Base-by-base conservation (phyloP, 2,888 invertebrate genomes). In the Cryptocheilus praepositus region DNA sequence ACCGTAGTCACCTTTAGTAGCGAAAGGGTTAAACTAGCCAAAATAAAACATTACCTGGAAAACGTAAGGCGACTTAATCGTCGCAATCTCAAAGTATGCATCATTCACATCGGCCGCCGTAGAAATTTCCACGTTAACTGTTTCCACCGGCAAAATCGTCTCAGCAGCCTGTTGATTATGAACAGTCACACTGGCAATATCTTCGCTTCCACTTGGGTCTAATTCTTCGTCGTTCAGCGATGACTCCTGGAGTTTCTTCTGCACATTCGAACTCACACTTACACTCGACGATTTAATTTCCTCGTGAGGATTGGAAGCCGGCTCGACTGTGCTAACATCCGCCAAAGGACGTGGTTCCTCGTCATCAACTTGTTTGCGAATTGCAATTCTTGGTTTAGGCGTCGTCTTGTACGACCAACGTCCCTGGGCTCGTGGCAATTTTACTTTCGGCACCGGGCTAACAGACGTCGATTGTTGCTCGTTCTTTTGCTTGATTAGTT, bases 381-480 rank as follows among this genome's bases (percentile, higher is more conserved):
- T 96, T 58, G 93, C 93, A 8, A 96, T 93, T 86, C 95, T 92
- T 3, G 96, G 96, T 87, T 96, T 96, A 0, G 96, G 94, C 22
- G 96, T 95, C 11, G 96, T 95, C 89, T 96, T 96, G 89, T 96
- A 96, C 81, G 96, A 95, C 96, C 96, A 96, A 77, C 96, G 93
- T 61, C 96, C 96, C 56, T 94, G 95, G 15, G 95, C 91, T 54
- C 96, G 91, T 83, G 95, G 95, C 52, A 96, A 89, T 87, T 96
- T 96, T 81, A 95, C 94, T 89, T 95, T 95, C 85, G 94, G 95
- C 67, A 94, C 89, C 74, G 93, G 93, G 46, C 93, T 92, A 4
- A 92, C 90, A 21, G 90, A 54, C 16, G 70, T 65, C 3, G 67
- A 52, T n/a, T 45, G 66, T n/a, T 16, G 49, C 64, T 69, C 83